Base-by-base conservation (phyloP, 2,888 invertebrate species). In the Hedya salicella region DNA sequence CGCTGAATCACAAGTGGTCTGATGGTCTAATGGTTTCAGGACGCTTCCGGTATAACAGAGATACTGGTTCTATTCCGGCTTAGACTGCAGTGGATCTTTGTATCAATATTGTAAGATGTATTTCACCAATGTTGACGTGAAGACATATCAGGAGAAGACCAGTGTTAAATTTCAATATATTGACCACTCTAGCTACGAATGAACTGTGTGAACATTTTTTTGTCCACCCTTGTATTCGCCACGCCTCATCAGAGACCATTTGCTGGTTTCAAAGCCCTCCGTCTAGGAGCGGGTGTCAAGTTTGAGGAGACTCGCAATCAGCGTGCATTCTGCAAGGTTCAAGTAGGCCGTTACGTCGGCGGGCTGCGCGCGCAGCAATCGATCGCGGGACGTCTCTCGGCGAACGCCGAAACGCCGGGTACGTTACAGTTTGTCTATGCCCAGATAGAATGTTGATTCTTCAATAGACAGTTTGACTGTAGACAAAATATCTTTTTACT, bases 331-430 rank as follows among this genome's bases (percentile, higher is more conserved):
- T 50, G 68, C 68, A 68, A 67, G 67, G 68, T 70, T 72, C 71
- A 71, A 69, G 70, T 70, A 68, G 72, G 69, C 71, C 69, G 62
- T 70, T 70, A 68, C 68, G 69, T 59, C 72, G 79, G 70, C 80
- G 80, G 80, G n/a, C n/a, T 86, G 89, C 88, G 88, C 89, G 87
- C 73, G 53, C 53, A 71, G 63, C 70, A 83, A 88, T 88, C 86
- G 88, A 88, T 85, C 85, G 59, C 77, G 69, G 72, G 82, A 85
- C 84, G 86, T 48, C 54, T 62, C 67, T 67, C 67, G 57, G 57
- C 49, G 50, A 52, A 62, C 64, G 49, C 57, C 48, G 57, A 44
- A 56, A 53, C 32, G 57, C 50, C 53, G 53, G 42, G 54, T 56
- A 62, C 46, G 62, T 57, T 57, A 67, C 67, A 67, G 56, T 46